Evolutionary conservation across 2,113 vertebrate species (phyloP).

Genomic region (Oncorhynchus gorbuscha): DNA sequence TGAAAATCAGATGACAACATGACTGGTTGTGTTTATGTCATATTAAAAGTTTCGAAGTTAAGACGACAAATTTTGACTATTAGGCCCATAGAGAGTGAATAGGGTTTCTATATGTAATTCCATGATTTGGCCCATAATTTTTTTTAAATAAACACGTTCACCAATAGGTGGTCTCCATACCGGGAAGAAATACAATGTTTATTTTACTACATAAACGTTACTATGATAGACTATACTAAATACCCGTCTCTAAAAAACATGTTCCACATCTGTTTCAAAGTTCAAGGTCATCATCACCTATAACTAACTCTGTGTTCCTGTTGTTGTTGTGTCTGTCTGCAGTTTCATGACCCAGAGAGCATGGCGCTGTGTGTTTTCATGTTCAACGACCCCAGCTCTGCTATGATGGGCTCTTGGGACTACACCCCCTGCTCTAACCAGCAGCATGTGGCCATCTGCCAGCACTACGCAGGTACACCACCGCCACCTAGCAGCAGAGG

Average conservation of each 20-base stretch:
- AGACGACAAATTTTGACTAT: no score
- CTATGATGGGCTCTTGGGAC: conserved; percentile 89
- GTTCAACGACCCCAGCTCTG: conserved; percentile 78
- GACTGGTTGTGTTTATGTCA: no score
- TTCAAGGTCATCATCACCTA: background rate
- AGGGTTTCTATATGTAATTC: no score
- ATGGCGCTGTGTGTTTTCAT: conserved; percentile 81
- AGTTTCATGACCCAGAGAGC: conserved; percentile 76
- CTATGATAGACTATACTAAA: no score
- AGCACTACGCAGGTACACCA: conserved; percentile 79
- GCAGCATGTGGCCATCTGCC: conserved; percentile 81
- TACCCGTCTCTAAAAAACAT: background rate
- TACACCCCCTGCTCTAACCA: conserved; percentile 79
- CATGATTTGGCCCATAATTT: no score
- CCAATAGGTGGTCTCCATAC: no score
- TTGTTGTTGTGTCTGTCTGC: conserved; percentile 35
- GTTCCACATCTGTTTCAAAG: background rate
- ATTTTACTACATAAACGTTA: no score
- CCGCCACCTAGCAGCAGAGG: background rate
- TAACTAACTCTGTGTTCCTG: background rate
- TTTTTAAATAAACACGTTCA: no score
- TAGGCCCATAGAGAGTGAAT: no score
- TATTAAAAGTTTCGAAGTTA: no score
- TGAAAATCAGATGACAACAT: no score
- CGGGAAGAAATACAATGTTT: no score